phyloP scores from a whole-genome alignment of 2,113 vertebrate genomes.

The Nycticryphes semicollaris region DNA sequence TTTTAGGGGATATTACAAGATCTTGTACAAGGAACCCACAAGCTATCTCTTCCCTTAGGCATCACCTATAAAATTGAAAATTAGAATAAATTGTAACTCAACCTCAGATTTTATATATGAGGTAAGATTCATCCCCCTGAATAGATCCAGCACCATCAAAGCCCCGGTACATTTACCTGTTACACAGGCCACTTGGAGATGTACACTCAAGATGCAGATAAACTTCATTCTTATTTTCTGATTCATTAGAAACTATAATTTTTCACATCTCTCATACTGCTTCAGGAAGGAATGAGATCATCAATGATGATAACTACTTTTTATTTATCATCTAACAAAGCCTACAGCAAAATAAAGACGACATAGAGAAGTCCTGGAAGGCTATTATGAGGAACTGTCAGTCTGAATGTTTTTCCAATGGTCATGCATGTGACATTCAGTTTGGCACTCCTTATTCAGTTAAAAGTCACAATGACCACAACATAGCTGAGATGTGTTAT shows the following conservation, averaged over 20 bases:
- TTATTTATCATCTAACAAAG: background rate
- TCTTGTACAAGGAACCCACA: fast-evolving
- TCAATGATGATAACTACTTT: background rate
- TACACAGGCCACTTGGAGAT: background rate
- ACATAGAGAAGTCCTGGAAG: background rate
- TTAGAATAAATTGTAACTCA: background rate
- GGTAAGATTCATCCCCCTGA: background rate
- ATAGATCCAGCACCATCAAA: background rate
- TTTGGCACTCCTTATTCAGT: background rate
- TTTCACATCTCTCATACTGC: background rate
- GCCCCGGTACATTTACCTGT: background rate
- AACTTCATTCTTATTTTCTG: background rate
- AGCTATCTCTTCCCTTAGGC: background rate
- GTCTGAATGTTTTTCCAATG: background rate
- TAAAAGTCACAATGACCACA: background rate
- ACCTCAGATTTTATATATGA: background rate
- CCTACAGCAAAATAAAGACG: background rate
- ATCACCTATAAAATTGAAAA: background rate
- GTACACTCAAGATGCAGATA: background rate
- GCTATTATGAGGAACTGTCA: background rate
- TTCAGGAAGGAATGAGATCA: background rate
- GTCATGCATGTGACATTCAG: background rate
- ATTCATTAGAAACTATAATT: background rate
- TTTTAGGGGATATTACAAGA: background rate
- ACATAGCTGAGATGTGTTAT: too few species aligned